A percentile compares a stretch with the other conserved stretches of the same genome.
These are phyloP conservation scores for Emys orbicularis DNA, from an alignment of 2,797 vertebrate species.

Conservation along the genomic window DNA sequence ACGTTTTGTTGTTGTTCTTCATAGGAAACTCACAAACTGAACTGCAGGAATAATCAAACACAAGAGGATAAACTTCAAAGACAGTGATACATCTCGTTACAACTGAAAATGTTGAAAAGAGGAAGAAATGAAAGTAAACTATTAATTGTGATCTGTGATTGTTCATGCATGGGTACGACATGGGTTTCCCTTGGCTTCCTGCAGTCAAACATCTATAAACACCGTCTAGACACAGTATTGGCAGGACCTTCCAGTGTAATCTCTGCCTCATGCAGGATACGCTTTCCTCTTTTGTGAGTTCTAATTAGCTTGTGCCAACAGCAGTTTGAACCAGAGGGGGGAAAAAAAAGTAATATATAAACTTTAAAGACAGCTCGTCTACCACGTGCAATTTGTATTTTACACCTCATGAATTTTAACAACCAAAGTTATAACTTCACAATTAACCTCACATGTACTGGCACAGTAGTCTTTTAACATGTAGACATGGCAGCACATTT, in stretches of 20 bases:
- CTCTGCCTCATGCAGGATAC: neutral
- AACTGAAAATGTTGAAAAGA: neutral
- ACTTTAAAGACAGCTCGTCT: slow-evolving; percentile 80
- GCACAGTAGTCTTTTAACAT: neutral
- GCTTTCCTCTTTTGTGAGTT: neutral
- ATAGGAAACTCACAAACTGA: slow-evolving; percentile 32
- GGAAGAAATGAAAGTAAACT: slow-evolving; percentile 5
- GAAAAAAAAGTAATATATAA: slow-evolving; percentile 55
- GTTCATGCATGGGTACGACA: neutral
- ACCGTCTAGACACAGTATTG: fast-evolving
- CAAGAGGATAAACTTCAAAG: slow-evolving; percentile 48
- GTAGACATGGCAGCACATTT: neutral
- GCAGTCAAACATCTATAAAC: slow-evolving; percentile 7
- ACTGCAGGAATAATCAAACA: slow-evolving; percentile 25
- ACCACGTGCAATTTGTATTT: slow-evolving; percentile 78
- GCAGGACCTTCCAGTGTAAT: neutral
- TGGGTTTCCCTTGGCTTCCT: neutral
- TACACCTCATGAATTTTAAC: slow-evolving; percentile 84
- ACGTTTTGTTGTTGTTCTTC: neutral
- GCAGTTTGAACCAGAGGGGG: neutral
- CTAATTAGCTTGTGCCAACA: slow-evolving; percentile 39
- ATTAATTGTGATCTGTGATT: slow-evolving; percentile 34
- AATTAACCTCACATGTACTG: slow-evolving; percentile 62
- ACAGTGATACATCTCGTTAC: neutral
- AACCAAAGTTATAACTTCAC: slow-evolving; percentile 68